Evolutionary conservation across 2,888 invertebrate genomes (phyloP), one percentile per base, ranked within the genome.

Genomic region (Drosophila niveifrons): DNA sequence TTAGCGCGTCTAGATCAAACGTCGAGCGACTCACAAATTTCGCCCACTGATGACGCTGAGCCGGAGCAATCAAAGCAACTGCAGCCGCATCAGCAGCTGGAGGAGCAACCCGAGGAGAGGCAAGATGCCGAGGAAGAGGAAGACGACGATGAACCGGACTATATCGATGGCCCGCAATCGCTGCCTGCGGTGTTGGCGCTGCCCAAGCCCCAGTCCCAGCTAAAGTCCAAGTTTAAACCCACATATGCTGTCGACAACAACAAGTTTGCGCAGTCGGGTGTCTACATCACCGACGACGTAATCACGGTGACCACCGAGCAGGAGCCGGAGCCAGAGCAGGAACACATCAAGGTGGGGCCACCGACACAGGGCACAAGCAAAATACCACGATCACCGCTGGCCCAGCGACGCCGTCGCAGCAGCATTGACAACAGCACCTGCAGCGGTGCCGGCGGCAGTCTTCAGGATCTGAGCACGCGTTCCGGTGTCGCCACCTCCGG

Each of bases 1-100:
- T 4, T 63, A 95, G 95, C 94, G 94, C 95, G 95, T 94, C 95
- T 94, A 91, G 94, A 94, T 80, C 91, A 91, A 80, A 91, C 91
- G 74, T 91, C 93, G 57, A 92, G 92, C 79, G 92, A 92, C 82
- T 92, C 92, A 56, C 92, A 92, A 72, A 77, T 91, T 15, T 92
- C 92, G 43, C 92, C 92, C 46, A 91, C 92, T 34, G 93, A 93
- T 68, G 93, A 93, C 46, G 71, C 81, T 3, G 78, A 80, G 2
- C 44, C 10, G 39, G 66, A 66, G 7, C 46, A 52, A 44, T 9
- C 36, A 34, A 17, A 15, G 13, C 51, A 48, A 34, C 15, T n/a
- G 8, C 28, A 56, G 18, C 7, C 8, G 11, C 57, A 23, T 0
- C 18, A 58, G 36, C 18, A 48, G 29, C n/a, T 11, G 13, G 31